Conservation (phyloP, 2,888 invertebrate genomes). For the Gasteruption jaculator region DNA sequence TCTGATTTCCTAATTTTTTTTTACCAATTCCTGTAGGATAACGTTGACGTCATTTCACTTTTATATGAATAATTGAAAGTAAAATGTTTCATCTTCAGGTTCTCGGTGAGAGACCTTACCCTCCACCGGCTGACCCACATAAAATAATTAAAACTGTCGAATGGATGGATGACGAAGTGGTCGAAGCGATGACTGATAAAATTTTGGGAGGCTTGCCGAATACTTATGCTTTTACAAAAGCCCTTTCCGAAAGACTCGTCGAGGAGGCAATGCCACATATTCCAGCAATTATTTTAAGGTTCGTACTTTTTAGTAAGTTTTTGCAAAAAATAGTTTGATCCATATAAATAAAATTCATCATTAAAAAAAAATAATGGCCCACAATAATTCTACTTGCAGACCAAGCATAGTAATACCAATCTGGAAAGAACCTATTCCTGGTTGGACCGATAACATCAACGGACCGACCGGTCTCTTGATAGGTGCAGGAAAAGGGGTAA, state of each 20-base stretch:
- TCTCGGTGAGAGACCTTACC: constrained; percentile 81
- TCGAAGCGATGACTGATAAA: constrained; percentile 63
- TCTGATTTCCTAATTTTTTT: constrained; percentile 1
- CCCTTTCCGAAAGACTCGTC: constrained; percentile 80
- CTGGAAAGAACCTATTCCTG: constrained; percentile 79
- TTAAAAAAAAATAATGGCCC: too few species aligned
- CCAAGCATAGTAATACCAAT: constrained; percentile 72
- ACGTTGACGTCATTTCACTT: too few species aligned
- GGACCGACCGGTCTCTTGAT: constrained; percentile 84
- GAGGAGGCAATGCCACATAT: constrained; percentile 72
- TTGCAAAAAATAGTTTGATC: constrained; percentile 2
- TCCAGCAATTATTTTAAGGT: constrained; percentile 77
- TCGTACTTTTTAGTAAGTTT: constrained; percentile 39
- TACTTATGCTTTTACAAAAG: constrained; percentile 92
- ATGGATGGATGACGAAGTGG: constrained; percentile 72
- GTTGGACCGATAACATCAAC: constrained; percentile 92
- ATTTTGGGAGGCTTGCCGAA: constrained; percentile 78
- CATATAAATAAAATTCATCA: neutral
- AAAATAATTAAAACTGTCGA: constrained; percentile 72
- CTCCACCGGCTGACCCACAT: constrained; percentile 74
- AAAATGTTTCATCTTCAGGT: constrained; percentile 40
- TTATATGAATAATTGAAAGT: too few species aligned
- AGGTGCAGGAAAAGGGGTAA: constrained; percentile 80
- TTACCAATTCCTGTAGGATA: neutral
- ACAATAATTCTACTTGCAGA: constrained; percentile 23